These are phyloP conservation scores for Enteromius anoplus DNA, from an alignment of 2,797 vertebrate genomes.

Conservation along the genomic window DNA sequence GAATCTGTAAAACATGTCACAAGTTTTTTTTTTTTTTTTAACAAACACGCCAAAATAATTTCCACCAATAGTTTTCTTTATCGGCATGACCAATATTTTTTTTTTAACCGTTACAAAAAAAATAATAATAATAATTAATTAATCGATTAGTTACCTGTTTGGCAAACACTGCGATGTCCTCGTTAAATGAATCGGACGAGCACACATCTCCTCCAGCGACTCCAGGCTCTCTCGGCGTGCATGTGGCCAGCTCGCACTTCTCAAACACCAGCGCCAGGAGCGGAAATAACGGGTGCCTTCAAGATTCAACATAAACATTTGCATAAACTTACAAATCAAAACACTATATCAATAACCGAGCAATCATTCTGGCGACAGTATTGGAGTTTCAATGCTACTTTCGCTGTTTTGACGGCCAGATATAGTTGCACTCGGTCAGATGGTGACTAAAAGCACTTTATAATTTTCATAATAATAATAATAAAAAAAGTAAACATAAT, in stretches of 20 bases:
- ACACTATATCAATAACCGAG: neutral
- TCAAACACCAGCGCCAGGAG: slow-evolving; percentile 94
- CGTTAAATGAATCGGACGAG: slow-evolving; percentile 95
- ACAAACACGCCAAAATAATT: neutral
- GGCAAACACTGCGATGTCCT: slow-evolving; percentile 95
- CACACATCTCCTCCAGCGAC: slow-evolving; percentile 93
- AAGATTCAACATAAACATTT: slow-evolving; percentile 26
- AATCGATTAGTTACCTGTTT: slow-evolving; percentile 82
- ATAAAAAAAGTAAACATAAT: neutral
- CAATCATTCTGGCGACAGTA: neutral
- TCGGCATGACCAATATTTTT: neutral
- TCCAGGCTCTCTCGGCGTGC: slow-evolving; percentile 91
- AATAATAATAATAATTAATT: no score
- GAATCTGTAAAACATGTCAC: slow-evolving; percentile 80
- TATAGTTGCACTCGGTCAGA: neutral
- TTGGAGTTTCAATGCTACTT: slow-evolving; percentile 1
- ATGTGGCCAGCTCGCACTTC: slow-evolving; percentile 97
- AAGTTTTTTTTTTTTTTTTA: neutral
- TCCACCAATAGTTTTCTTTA: no score
- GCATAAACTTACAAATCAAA: slow-evolving; percentile 12
- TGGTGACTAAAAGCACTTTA: neutral
- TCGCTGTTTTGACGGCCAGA: neutral
- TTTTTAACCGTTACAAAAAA: neutral
- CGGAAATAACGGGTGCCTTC: slow-evolving; percentile 94
- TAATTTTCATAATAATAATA: neutral